These are phyloP conservation scores for Anguilla megastoma DNA, from an alignment of 2,797 vertebrate species.

Conservation along the genomic window DNA sequence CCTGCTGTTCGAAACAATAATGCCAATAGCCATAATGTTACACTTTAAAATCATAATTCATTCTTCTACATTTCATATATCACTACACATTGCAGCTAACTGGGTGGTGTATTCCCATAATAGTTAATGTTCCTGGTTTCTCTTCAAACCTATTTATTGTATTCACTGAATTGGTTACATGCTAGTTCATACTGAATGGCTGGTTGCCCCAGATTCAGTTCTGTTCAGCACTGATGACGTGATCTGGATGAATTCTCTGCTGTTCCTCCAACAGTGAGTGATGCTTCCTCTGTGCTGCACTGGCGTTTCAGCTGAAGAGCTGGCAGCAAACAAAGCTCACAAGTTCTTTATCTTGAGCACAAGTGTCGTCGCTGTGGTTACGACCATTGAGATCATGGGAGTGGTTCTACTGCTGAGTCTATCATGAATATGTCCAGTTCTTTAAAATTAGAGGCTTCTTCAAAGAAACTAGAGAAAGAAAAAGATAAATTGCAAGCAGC, in stretches of 20 bases:
- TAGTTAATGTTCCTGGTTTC: neutral
- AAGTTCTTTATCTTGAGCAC: neutral
- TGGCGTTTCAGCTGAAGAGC: neutral
- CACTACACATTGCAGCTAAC: neutral
- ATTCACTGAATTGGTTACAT: neutral
- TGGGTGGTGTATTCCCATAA: neutral
- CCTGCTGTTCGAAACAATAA: neutral
- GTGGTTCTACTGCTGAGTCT: neutral
- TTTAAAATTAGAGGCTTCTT: neutral
- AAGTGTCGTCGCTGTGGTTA: neutral
- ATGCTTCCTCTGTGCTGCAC: neutral
- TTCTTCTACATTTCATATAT: too few species aligned
- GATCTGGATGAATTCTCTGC: neutral
- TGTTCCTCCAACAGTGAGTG: neutral
- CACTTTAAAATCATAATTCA: too few species aligned
- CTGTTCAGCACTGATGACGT: neutral
- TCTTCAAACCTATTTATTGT: neutral
- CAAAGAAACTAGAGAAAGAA: neutral
- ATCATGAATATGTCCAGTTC: neutral
- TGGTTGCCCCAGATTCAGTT: neutral
- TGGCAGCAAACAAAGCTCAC: neutral
- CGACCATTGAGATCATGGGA: neutral
- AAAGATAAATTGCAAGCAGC: neutral
- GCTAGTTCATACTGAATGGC: neutral
- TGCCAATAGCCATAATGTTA: too few species aligned